Evolutionary conservation across 2,797 vertebrate species (phyloP).

Genomic region (Hydrophis major): DNA sequence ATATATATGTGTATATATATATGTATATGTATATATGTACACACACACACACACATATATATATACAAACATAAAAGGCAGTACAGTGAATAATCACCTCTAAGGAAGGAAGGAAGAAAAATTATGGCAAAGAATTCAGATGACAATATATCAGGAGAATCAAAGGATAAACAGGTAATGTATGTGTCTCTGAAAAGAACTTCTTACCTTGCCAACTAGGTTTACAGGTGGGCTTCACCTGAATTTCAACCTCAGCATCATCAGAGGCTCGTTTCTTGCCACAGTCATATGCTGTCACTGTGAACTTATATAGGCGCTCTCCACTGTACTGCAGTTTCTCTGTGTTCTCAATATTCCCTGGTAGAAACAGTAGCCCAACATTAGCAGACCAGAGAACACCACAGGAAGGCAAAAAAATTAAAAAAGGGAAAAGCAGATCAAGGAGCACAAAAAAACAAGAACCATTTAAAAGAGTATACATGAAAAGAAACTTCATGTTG

Average conservation of each 20-base stretch:
- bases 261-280: conserved; percentile 96
- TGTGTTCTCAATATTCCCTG: conserved; percentile 97
- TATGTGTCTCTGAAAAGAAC: neutral
- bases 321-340: conserved; percentile 92
- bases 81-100: too few relatives aligned
- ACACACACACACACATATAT: too few relatives aligned
- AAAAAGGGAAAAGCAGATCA: neutral
- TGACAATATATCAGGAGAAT: neutral
- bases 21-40: too few relatives aligned
- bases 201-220: conserved; percentile 95
- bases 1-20: neutral
- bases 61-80: neutral
- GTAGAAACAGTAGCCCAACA: neutral
- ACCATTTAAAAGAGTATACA: neutral
- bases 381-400: conserved; percentile 18
- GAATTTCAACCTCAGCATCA: conserved; percentile 92
- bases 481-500: neutral
- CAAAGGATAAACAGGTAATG: neutral
- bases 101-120: neutral
- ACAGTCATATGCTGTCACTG: conserved; percentile 97
- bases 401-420: neutral
- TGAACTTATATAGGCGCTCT: conserved; percentile 90
- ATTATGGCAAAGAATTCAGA: neutral
- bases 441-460: neutral
- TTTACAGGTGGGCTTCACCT: conserved; percentile 97